Evolutionary conservation across 2,888 invertebrate genomes (phyloP).

Genomic region (Oegoconia quadripuncta): DNA sequence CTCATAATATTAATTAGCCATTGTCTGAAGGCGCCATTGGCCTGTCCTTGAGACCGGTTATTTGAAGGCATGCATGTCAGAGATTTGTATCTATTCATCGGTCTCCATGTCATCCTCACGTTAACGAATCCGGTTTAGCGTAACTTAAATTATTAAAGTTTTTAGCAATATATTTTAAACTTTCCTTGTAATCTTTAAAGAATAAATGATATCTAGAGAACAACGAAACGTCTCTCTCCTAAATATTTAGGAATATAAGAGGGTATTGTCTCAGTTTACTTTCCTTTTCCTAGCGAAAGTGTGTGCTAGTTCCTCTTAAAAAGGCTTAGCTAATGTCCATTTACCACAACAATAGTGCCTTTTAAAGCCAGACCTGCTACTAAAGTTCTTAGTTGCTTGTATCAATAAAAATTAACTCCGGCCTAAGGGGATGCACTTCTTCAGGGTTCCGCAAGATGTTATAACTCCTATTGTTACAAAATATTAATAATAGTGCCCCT

Average conservation of each 20-base stretch:
- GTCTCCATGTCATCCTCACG: constrained; percentile 12
- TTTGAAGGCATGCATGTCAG: constrained; percentile 16
- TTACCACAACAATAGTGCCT: constrained; percentile 44
- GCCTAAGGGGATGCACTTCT: background rate
- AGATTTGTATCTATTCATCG: constrained; percentile 19
- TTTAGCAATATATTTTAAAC: constrained; percentile 1
- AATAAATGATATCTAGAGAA: constrained; percentile 9
- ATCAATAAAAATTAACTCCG: constrained; percentile 17
- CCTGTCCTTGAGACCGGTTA: constrained; percentile 18
- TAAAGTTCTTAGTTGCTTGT: constrained; percentile 21
- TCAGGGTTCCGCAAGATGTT: background rate
- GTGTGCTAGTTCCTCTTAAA: constrained; percentile 55
- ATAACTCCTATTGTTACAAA: too few relatives aligned
- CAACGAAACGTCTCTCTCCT: constrained; percentile 30
- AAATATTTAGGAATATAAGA: constrained; percentile 42
- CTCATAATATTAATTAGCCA: constrained; percentile 22
- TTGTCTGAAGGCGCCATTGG: constrained; percentile 17
- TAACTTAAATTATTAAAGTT: background rate
- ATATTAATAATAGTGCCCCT: too few relatives aligned
- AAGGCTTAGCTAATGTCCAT: constrained; percentile 44
- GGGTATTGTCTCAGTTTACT: constrained; percentile 52
- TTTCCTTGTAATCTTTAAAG: background rate
- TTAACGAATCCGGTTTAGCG: constrained; percentile 1
- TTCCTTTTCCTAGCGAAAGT: constrained; percentile 68
- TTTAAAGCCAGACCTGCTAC: constrained; percentile 25